phyloP scores from a whole-genome alignment of 2,888 invertebrate genomes.

The Amphiduros pacificus region DNA sequence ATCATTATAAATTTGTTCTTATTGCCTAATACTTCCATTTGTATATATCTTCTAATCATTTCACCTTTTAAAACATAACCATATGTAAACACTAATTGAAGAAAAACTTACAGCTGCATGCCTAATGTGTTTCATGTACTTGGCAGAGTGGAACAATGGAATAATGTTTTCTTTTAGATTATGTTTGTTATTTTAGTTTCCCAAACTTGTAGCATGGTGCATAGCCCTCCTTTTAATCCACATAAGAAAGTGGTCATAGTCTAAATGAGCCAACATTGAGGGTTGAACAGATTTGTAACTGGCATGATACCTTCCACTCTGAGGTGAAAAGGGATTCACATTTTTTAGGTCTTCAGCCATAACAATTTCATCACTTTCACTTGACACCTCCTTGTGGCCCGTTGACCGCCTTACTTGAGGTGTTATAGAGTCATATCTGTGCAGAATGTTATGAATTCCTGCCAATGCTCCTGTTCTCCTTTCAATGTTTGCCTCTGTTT shows the following conservation, averaged over 20 bases:
- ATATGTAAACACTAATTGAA: no score
- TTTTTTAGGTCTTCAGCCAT: constrained; percentile 1
- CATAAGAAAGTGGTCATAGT: neutral
- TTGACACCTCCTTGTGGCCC: neutral
- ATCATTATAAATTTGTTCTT: no score
- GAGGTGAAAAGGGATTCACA: neutral
- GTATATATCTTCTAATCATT: no score
- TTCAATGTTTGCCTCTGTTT: constrained; percentile 26
- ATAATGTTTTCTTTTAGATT: no score
- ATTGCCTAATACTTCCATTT: no score
- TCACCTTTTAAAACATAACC: no score
- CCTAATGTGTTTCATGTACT: no score
- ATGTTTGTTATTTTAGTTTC: no score
- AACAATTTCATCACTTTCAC: neutral
- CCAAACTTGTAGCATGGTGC: no score
- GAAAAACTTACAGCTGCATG: no score
- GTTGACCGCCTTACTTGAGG: neutral
- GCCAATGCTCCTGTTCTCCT: constrained; percentile 13
- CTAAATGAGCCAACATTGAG: constrained; percentile 2
- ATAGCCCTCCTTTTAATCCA: no score
- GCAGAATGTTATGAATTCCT: neutral
- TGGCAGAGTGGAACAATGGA: no score
- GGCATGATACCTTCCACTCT: neutral
- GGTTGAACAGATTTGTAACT: neutral
- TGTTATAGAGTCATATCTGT: neutral